phyloP scores from a whole-genome alignment of 2,113 vertebrate species.

The Tragelaphus buxtoni region DNA sequence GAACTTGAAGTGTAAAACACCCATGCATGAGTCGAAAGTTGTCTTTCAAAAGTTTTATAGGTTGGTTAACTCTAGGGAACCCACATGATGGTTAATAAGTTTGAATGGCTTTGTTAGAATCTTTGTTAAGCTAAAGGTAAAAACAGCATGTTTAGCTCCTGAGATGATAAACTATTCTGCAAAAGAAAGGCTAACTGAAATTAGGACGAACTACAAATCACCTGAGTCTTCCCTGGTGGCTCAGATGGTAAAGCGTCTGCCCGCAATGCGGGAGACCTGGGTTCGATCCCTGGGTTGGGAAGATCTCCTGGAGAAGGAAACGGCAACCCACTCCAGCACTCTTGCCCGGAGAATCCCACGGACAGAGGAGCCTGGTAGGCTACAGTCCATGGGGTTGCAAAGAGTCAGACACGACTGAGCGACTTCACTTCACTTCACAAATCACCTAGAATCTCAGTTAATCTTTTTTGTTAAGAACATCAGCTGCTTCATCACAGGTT shows the following conservation, averaged over 20 bases:
- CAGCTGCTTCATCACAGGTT: background rate
- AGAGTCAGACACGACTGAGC: no score
- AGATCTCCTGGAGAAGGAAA: no score
- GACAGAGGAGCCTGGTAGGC: no score
- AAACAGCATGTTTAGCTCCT: background rate
- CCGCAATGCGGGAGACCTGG: no score
- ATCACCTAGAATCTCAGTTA: background rate
- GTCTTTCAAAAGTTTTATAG: background rate
- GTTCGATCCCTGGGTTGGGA: no score
- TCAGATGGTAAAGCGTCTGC: no score
- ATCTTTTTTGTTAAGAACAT: background rate
- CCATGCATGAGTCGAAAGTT: background rate
- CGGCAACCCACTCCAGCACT: no score
- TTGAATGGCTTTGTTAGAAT: background rate
- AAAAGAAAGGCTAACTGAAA: background rate
- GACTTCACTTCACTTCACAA: background rate
- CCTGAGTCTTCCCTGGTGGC: background rate
- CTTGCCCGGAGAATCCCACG: no score
- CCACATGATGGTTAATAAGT: background rate
- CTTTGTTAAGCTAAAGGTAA: background rate
- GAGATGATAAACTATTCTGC: background rate
- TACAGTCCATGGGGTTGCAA: no score
- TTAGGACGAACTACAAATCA: background rate
- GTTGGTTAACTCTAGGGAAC: background rate
- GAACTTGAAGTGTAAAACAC: background rate